A percentile compares a stretch with the other conserved stretches of the same genome.
These are phyloP conservation scores for Stichodactyla mertensii DNA, from an alignment of 64 coral and sea anemone species.

Conservation along the genomic window DNA sequence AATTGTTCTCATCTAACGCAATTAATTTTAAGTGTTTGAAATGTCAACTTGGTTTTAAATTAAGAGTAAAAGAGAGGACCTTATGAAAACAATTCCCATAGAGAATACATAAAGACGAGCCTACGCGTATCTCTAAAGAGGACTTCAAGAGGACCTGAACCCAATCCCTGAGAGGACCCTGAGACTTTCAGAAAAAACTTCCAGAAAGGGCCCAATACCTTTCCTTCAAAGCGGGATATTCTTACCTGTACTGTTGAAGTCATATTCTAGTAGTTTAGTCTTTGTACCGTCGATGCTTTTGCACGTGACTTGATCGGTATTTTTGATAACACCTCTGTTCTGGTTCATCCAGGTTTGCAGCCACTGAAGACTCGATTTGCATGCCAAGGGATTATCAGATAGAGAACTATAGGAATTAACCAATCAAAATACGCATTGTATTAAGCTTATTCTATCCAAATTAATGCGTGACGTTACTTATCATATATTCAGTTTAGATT, in stretches of 20 bases:
- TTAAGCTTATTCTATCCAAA: no score
- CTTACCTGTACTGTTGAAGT: conserved; percentile 5
- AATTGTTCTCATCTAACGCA: not conserved
- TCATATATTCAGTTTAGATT: no score
- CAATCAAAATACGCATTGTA: not conserved
- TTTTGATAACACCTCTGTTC: not conserved
- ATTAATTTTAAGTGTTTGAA: not conserved
- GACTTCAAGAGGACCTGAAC: not conserved
- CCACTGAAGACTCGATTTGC: not conserved
- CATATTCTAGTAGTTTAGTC: not conserved
- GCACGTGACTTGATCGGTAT: not conserved
- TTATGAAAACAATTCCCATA: no score
- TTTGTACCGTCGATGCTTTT: not conserved
- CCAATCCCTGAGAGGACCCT: not conserved
- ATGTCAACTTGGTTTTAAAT: not conserved
- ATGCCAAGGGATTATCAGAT: not conserved
- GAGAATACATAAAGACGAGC: not conserved
- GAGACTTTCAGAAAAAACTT: no score
- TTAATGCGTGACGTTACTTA: no score
- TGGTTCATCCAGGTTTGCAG: not conserved
- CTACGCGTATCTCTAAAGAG: not conserved
- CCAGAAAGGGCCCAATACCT: no score
- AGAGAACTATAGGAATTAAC: not conserved
- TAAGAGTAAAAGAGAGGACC: no score
- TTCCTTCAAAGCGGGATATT: not conserved